Evolutionary conservation across 92 coral and sea anemone genomes (phyloP), one percentile per base, ranked within the genome.

Genomic region (Epizoanthus fatuus): DNA sequence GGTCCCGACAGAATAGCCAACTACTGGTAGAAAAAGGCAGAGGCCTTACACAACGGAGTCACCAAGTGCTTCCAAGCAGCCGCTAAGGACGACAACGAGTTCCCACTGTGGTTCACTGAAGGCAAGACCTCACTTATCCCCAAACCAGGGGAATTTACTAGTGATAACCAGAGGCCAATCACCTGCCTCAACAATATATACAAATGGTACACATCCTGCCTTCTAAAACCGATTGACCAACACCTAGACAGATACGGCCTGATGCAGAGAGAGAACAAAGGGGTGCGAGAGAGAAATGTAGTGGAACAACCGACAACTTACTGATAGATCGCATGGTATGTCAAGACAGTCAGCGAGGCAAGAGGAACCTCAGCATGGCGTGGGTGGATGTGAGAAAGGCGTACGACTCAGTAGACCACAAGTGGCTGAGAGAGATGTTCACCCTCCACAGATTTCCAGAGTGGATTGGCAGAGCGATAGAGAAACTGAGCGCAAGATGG

Each of bases 251-350:
- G 72, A 19, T 79, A 86, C 55, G 86, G 63, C 6, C 81, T 76
- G 45, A 69, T 89, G 90, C 59, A 89, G 55, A n/a, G 5, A 47
- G 81, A 89, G 52, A 22, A 22, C 90, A 90, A 86, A 67, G 90
- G 53, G 93, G 85, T 17, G 74, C 87, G 13, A 77, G 65, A n/a
- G 81, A 60, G 15, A 55, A 63, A 72, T 90, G 90, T 57, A 86
- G 93, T 32, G 91, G 80, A 4, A 90, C 93, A 42, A 54, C 60
- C 11, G 90, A 89, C 79, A 89, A 89, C 63, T 88, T 90, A 35
- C 69, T 90, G 71, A 81, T 90, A 22, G 93, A 91, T 47, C 83
- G 94, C 70, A 91, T 91, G 91, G 91, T 81, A 11, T 52, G 75
- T 54, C 42, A 58, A 51, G 91, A 90, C 81, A 53, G 91, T 42